These are phyloP conservation scores for Pinna nobilis DNA, from an alignment of 1,140 invertebrate genomes.

Conservation along the genomic window DNA sequence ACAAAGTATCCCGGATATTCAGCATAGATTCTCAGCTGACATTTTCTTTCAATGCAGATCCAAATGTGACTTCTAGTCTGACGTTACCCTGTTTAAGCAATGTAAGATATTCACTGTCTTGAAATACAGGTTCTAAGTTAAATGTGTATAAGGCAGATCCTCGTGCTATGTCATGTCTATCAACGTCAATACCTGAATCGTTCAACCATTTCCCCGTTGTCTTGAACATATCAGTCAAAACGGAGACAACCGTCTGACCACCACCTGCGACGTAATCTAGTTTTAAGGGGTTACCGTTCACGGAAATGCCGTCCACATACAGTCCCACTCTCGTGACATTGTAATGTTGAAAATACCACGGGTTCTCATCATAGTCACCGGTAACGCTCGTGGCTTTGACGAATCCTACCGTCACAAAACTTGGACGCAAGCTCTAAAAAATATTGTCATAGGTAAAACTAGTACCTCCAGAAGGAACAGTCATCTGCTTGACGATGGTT, in stretches of 20 bases:
- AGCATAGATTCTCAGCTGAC: slow-evolving; percentile 6
- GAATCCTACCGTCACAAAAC: not conserved
- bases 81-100: slow-evolving; percentile 33
- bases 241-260: slow-evolving; percentile 6
- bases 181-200: slow-evolving; percentile 18
- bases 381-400: not conserved
- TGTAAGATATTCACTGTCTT: slow-evolving; percentile 24
- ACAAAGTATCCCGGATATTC: slow-evolving; percentile 26
- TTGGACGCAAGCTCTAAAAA: slow-evolving; percentile 14
- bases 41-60: not conserved
- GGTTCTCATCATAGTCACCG: slow-evolving; percentile 27
- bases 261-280: not conserved
- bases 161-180: slow-evolving; percentile 13
- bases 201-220: slow-evolving; percentile 19
- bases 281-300: slow-evolving; percentile 28
- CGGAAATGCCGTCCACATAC: slow-evolving; percentile 26
- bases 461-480: slow-evolving; percentile 21
- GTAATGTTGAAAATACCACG: slow-evolving; percentile 31
- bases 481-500: slow-evolving; percentile 13
- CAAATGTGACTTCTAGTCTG: slow-evolving; percentile 25
- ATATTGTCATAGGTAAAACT: slow-evolving; percentile 37
- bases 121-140: slow-evolving; percentile 34
- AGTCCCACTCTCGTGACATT: slow-evolving; percentile 17
- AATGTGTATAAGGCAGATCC: slow-evolving; percentile 17
- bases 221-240: slow-evolving; percentile 23